Conservation (phyloP, 2,888 invertebrate genomes). For the Mongoloraphidia duomilia region DNA sequence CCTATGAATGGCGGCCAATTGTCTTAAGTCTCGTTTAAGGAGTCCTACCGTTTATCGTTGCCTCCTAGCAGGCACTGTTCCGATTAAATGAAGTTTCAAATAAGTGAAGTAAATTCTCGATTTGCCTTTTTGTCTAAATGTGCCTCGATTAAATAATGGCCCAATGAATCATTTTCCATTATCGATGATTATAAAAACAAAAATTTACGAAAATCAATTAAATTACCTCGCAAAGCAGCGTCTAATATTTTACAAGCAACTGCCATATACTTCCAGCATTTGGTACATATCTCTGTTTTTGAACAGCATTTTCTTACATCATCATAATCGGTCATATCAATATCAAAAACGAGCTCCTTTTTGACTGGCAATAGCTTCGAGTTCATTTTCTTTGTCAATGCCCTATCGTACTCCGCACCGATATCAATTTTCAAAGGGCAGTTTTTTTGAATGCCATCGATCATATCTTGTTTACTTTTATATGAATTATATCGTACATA, state of each 20-base stretch:
- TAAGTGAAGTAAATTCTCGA: background rate
- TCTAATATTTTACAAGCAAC: conserved; percentile 87
- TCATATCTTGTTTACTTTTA: conserved; percentile 61
- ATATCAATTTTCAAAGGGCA: conserved; percentile 92
- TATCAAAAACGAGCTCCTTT: conserved; percentile 95
- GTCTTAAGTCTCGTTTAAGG: too few relatives aligned
- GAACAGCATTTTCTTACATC: conserved; percentile 84
- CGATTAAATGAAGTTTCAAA: background rate
- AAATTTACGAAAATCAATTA: background rate
- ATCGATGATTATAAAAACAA: background rate
- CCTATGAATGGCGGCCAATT: too few relatives aligned
- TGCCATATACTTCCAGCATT: conserved; percentile 96
- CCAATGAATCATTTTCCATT: too few relatives aligned
- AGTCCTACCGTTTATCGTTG: too few relatives aligned
- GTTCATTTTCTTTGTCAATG: conserved; percentile 25
- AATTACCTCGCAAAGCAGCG: conserved; percentile 57
- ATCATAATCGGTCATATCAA: conserved; percentile 99
- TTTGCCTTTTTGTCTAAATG: background rate
- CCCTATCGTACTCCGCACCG: conserved; percentile 70
- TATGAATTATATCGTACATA: conserved; percentile 87
- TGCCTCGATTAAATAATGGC: background rate
- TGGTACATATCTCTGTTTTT: conserved; percentile 79
- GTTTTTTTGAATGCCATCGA: conserved; percentile 60
- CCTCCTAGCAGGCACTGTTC: too few relatives aligned
- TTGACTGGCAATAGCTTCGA: conserved; percentile 28